Conservation (phyloP, 2,888 invertebrate species). For the Lasius platythorax region DNA sequence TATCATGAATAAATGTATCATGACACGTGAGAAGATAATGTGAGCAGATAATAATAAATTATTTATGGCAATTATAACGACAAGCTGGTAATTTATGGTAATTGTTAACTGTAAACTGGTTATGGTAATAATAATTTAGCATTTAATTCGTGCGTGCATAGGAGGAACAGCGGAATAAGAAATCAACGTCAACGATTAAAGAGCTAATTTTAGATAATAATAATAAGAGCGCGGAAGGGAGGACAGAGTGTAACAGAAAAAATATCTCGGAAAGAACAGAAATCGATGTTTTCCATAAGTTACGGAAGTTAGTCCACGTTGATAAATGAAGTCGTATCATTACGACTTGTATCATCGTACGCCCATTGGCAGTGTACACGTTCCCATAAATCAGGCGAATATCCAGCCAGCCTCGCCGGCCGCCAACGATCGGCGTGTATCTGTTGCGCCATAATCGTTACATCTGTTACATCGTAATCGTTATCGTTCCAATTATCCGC, state of each 20-base stretch:
- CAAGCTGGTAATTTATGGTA: background rate
- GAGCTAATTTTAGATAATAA: background rate
- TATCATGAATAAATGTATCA: constrained; percentile 15
- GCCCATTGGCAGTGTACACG: constrained; percentile 26
- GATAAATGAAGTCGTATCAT: constrained; percentile 11
- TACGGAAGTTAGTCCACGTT: constrained; percentile 17
- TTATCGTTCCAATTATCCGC: constrained; percentile 63
- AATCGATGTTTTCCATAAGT: constrained; percentile 16
- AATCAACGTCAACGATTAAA: background rate
- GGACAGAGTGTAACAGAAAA: background rate
- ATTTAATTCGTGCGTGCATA: background rate
- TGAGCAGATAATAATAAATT: background rate
- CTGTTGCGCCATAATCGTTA: constrained; percentile 57
- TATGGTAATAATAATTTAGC: constrained; percentile 10
- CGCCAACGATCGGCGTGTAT: constrained; percentile 46
- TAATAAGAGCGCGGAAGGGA: background rate
- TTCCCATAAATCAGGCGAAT: constrained; percentile 62
- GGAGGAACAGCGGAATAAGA: background rate
- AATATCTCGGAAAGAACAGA: background rate
- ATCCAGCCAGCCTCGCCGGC: constrained; percentile 41
- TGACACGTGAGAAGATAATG: background rate
- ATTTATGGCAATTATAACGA: background rate
- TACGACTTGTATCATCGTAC: constrained; percentile 13
- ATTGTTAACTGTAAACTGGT: constrained; percentile 5
- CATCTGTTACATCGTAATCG: constrained; percentile 65